Base-by-base conservation (phyloP, 92 coral and sea anemone genomes). In the Phenganax subtilis region DNA sequence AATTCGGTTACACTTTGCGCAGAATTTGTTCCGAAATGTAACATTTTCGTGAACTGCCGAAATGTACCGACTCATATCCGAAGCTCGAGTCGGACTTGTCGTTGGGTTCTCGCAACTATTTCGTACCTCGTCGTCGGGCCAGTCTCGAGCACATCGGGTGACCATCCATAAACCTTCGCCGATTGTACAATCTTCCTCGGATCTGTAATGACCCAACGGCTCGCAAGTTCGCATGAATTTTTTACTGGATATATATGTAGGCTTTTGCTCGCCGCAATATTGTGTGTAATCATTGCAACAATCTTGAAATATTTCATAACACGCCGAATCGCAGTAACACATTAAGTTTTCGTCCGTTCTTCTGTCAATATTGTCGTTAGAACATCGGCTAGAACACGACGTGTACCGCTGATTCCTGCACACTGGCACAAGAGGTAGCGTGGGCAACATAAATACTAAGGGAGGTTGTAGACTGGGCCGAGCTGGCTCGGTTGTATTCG, bases 241-340 rank as follows among this genome's bases (percentile, higher is more conserved):
- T 28, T 79, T 79, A 12, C 10, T 65, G 9, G 83, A 65, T 20
- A 79, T 54, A 11, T 79, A 20, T 44, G 7, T 63, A 27, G 59
- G 73, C 27, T 63, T 54, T 54, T 79, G 83, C 7, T 17, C 57
- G 53, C 76, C 72, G 16, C 87, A 85, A 55, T 56, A 55, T 53
- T 71, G 54, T 25, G 30, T 59, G 31, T 58, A 85, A 54, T 85
- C 87, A 9, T 84, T 67, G 20, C 87, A 85, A 55, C 87, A 85
- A 74, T 85, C 87, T 5, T 20, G 25, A 20, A 20, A 20, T 20
- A 20, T 20, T 20, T 20, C 25, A 20, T 20, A 20, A 20, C 25
- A 20, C 25, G 25, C 25, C 25, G 25, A 20, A 20, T 20, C 25
- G 25, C 25, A 20, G 25, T 20, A 20, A 20, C 25, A 20, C 25